Evolutionary conservation across 1,140 invertebrate species (phyloP).

Genomic region (Drosophila asahinai): DNA sequence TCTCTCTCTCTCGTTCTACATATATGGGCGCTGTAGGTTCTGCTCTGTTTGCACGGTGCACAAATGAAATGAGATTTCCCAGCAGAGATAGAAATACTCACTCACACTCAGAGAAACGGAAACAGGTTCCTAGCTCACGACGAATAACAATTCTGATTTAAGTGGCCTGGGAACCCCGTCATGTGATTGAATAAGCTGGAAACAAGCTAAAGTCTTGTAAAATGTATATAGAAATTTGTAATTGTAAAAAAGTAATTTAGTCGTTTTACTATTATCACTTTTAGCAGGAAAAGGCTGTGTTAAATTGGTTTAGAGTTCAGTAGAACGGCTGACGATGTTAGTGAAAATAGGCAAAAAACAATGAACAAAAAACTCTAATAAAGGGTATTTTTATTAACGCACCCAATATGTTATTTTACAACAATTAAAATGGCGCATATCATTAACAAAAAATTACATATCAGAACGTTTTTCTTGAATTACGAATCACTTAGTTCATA

Average conservation of each 20-base stretch:
- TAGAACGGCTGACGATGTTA: background rate
- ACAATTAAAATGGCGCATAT: too few relatives aligned
- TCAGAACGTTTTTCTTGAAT: too few relatives aligned
- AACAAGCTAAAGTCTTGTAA: background rate
- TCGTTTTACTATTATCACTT: background rate
- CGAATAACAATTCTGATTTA: background rate
- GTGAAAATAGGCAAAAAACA: background rate
- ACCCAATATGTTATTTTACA: too few relatives aligned
- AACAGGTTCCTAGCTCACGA: conserved; percentile 12
- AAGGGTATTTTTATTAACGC: too few relatives aligned
- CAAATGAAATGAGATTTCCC: conserved; percentile 80
- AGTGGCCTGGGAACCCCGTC: conserved; percentile 7
- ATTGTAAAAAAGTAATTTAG: background rate
- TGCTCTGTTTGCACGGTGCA: conserved; percentile 54
- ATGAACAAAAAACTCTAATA: background rate
- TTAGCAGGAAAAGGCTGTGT: fast-evolving
- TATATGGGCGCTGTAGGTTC: background rate
- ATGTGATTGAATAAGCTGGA: background rate
- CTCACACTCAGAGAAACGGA: conserved; percentile 25
- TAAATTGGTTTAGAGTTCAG: background rate
- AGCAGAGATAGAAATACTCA: conserved; percentile 57
- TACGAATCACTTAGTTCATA: too few relatives aligned
- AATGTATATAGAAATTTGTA: background rate
- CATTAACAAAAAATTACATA: too few relatives aligned
- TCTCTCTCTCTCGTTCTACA: background rate